phyloP scores from a whole-genome alignment of 1,140 invertebrate genomes.

The Leptinotarsa texana region DNA sequence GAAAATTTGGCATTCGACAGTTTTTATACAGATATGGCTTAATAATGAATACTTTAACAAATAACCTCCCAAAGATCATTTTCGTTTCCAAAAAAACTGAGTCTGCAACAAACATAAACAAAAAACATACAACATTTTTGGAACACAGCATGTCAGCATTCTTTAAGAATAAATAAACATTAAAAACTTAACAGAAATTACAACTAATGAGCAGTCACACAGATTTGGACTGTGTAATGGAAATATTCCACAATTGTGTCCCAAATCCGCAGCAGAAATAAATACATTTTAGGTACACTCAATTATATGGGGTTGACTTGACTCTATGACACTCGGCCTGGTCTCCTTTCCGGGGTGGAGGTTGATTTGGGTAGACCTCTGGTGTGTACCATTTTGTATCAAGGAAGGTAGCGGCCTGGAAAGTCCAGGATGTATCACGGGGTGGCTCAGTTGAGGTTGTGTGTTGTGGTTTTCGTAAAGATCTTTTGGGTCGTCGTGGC shows the following conservation, averaged over 20 bases:
- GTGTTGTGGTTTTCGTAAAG: conserved; percentile 51
- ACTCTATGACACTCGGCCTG: conserved; percentile 80
- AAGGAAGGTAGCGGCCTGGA: conserved; percentile 55
- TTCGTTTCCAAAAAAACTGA: conserved; percentile 18
- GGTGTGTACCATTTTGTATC: conserved; percentile 31
- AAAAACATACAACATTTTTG: conserved; percentile 23
- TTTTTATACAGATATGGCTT: too few species aligned
- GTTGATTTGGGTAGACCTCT: conserved; percentile 16
- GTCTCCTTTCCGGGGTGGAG: conserved; percentile 63
- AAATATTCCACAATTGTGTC: not conserved
- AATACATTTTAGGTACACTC: conserved; percentile 75
- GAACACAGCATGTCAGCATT: conserved; percentile 27
- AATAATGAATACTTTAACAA: too few species aligned
- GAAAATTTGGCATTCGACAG: too few species aligned
- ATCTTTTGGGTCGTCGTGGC: conserved; percentile 55
- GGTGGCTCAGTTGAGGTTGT: conserved; percentile 49
- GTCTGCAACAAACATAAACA: conserved; percentile 27
- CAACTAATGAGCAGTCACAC: conserved; percentile 41
- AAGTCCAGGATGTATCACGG: conserved; percentile 53
- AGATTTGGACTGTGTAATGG: not conserved
- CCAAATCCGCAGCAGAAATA: conserved; percentile 9
- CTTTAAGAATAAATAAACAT: conserved; percentile 38
- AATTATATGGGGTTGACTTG: conserved; percentile 82
- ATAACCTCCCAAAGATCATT: conserved; percentile 21
- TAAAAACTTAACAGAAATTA: conserved; percentile 54